phyloP scores from a whole-genome alignment of 2,797 vertebrate species.

The Brachymystax lenok region DNA sequence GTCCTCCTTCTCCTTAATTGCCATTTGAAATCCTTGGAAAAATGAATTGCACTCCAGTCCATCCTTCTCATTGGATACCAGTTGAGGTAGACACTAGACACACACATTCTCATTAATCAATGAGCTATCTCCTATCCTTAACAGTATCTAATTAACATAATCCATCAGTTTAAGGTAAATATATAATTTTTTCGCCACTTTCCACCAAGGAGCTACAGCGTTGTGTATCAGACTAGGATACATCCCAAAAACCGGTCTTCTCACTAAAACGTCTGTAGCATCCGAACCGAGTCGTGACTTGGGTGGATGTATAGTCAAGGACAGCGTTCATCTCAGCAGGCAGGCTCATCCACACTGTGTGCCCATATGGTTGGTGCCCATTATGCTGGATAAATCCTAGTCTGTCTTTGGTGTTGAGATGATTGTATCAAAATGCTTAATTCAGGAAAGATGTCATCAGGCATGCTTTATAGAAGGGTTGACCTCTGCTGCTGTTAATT shows the following conservation, averaged over 20 bases:
- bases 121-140: background rate
- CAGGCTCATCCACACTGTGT: too few relatives aligned
- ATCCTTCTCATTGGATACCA: slow-evolving; percentile 3
- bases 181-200: too few relatives aligned
- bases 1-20: slow-evolving; percentile 1
- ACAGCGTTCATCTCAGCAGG: background rate
- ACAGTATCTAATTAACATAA: background rate
- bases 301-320: background rate
- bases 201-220: too few relatives aligned
- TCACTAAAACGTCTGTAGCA: too few relatives aligned
- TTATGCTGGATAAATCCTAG: background rate
- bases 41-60: slow-evolving; percentile 32
- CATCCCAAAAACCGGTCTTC: too few relatives aligned
- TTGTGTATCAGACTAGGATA: too few relatives aligned
- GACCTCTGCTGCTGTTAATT: too few relatives aligned
- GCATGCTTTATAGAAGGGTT: background rate
- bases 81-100: background rate
- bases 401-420: background rate
- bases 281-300: background rate
- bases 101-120: background rate
- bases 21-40: slow-evolving; percentile 38
- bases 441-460: background rate
- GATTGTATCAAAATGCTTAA: background rate
- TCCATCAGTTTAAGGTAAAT: too few relatives aligned
- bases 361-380: too few relatives aligned